Conservation (phyloP, 2,888 invertebrate species). For the Melangyna quadrimaculata region DNA sequence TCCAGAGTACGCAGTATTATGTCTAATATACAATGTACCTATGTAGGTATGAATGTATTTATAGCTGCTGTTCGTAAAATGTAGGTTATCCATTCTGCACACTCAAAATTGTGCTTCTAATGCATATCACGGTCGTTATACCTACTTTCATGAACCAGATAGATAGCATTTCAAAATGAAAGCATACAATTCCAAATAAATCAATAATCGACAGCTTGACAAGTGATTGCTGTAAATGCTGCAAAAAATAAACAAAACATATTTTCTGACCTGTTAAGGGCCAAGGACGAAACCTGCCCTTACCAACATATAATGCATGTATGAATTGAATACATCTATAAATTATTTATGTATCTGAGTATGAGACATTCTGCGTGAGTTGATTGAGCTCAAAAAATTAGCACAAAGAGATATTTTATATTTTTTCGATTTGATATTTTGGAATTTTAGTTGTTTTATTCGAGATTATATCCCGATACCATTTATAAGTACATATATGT, state of each 20-base stretch:
- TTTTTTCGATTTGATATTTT: too few relatives aligned
- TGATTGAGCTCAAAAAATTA: not conserved
- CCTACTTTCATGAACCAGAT: not conserved
- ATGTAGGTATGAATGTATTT: not conserved
- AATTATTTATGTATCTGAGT: too few relatives aligned
- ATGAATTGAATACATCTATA: too few relatives aligned
- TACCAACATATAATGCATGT: not conserved
- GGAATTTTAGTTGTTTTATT: too few relatives aligned
- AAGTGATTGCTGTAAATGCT: conserved; percentile 11
- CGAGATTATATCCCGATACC: too few relatives aligned
- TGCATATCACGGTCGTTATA: conserved; percentile 8
- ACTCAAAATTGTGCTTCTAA: conserved; percentile 9
- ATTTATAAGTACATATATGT: too few relatives aligned
- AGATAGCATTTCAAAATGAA: conserved; percentile 20
- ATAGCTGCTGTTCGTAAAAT: too few relatives aligned
- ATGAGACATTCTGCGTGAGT: not conserved
- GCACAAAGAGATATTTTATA: too few relatives aligned
- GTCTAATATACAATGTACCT: not conserved
- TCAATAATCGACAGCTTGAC: conserved; percentile 25
- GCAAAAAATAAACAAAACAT: conserved; percentile 1
- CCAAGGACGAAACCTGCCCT: conserved; percentile 7
- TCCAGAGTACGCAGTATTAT: conserved; percentile 4
- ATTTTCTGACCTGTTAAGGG: not conserved
- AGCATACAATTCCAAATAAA: conserved; percentile 19
- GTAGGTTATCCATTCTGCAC: conserved; percentile 21